A percentile compares a stretch with the other conserved stretches of the same genome.
These are phyloP conservation scores for Neolamprologus sp. DNA, from an alignment of 2,113 vertebrate species.

Conservation along the genomic window DNA sequence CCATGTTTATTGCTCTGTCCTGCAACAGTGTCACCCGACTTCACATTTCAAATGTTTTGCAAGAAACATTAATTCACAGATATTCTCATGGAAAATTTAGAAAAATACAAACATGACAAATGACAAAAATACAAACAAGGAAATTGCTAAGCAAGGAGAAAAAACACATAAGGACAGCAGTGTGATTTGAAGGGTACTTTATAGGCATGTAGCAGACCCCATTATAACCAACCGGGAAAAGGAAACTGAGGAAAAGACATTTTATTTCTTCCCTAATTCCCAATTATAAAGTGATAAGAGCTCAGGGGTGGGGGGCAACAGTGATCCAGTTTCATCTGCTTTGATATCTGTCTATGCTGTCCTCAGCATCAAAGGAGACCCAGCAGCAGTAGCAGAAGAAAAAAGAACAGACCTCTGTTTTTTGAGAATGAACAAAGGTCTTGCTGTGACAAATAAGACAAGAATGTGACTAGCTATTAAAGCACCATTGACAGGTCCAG, in stretches of 20 bases:
- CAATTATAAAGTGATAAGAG: neutral
- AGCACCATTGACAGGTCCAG: conserved; percentile 11
- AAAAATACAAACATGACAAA: neutral
- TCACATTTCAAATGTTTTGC: neutral
- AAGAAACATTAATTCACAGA: neutral
- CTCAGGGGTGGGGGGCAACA: neutral
- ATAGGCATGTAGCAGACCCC: neutral
- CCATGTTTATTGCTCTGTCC: neutral
- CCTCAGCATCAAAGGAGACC: conserved; percentile 53
- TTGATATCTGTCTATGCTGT: conserved; percentile 24
- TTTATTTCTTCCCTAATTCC: neutral
- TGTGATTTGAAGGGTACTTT: neutral
- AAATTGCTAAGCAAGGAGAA: neutral
- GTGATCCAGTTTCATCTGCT: neutral
- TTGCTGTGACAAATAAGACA: conserved; percentile 48
- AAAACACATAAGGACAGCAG: neutral
- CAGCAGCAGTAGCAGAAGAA: conserved; percentile 10
- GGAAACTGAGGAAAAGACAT: neutral
- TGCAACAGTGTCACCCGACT: neutral
- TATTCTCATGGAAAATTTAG: neutral
- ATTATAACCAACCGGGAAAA: neutral
- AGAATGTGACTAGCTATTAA: conserved; percentile 47
- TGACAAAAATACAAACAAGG: neutral
- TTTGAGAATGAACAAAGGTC: conserved; percentile 24
- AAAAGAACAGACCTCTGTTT: neutral